phyloP scores from a whole-genome alignment of 2,113 vertebrate species.

The Aptenodytes forsteri region DNA sequence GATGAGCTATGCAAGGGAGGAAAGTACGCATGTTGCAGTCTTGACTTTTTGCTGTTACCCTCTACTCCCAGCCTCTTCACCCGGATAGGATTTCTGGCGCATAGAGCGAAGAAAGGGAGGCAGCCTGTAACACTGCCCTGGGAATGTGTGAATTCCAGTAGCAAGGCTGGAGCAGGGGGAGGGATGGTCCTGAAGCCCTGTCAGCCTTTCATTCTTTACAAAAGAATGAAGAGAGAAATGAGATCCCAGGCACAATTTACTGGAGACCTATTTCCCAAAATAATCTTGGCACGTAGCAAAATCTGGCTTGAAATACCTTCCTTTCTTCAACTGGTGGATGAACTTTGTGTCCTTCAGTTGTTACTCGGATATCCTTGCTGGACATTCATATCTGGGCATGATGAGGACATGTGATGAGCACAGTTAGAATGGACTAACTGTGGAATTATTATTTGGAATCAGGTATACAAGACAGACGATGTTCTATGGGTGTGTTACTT shows the following conservation, averaged over 20 bases:
- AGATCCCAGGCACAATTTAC: conserved; percentile 7
- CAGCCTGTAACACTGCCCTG: not conserved
- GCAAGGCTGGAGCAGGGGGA: not conserved
- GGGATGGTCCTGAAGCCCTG: not conserved
- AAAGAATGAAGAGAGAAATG: conserved; percentile 18
- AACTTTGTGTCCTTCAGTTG: not conserved
- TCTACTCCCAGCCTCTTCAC: not conserved
- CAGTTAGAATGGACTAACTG: not conserved
- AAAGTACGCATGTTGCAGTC: not conserved
- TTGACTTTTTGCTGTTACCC: not conserved
- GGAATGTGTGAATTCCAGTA: conserved; percentile 57
- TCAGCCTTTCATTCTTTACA: not conserved
- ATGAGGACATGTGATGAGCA: not conserved
- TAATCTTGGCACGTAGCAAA: conserved; percentile 8
- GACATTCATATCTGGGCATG: not conserved
- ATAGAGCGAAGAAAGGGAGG: not conserved
- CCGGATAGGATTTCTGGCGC: conserved; percentile 14
- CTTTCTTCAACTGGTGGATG: not conserved
- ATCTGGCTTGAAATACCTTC: conserved; percentile 2
- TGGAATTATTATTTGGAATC: not conserved
- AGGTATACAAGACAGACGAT: not conserved
- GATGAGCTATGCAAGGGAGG: not conserved
- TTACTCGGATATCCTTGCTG: not conserved
- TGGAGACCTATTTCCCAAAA: not conserved
- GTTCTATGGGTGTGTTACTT: not conserved